Base-by-base conservation (phyloP, 2,113 vertebrate species). In the Prochilodus magdalenae region DNA sequence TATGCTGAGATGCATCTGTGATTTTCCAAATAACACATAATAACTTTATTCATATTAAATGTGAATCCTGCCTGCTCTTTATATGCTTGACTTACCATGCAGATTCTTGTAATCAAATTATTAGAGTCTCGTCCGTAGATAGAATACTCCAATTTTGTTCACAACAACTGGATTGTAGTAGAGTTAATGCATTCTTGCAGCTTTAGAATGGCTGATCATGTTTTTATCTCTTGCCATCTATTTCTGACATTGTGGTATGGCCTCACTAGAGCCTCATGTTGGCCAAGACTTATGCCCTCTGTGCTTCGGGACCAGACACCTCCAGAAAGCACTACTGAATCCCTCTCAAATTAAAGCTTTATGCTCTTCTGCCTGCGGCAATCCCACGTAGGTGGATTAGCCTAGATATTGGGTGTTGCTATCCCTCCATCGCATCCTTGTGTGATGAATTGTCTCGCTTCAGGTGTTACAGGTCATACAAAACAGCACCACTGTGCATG, bases 331-430 rank as follows among this genome's bases (percentile, higher is more conserved):
- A 44, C 66, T 26, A 22, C 30, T 40, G 33, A 18, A 67, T 33
- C 33, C 66, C 22, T 22, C 22, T 44, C 33, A 40, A 70, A 44
- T 40, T 70, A 70, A 70, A 70, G 33, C 36, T 70, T 70, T 70
- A 70, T 70, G 66, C 36, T 16, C 36, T 5, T 24, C 66, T 40
- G 66, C 66, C 66, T 40, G 22, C 11, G 22, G 33, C 36, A 24
- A 70, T 70, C 33, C 33, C 22, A 16, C 36, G 22, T 69, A 69
- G 66, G 66, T 70, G 66, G 66, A 70, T 70, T 70, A 44, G 66
- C 66, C 66, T 70, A 12, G 36, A 22, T 67, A 20, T 33, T 3
- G 8, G 30, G 36, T 40, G 66, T 70, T 70, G 22, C 33, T 44
- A 44, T 40, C 33, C 36, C 66, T n/a, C 66, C 20, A 44, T 70